A percentile compares a stretch with the other conserved stretches of the same genome.
Evolutionary conservation across 2,113 vertebrate species (phyloP).

Genomic region (Colius striatus): DNA sequence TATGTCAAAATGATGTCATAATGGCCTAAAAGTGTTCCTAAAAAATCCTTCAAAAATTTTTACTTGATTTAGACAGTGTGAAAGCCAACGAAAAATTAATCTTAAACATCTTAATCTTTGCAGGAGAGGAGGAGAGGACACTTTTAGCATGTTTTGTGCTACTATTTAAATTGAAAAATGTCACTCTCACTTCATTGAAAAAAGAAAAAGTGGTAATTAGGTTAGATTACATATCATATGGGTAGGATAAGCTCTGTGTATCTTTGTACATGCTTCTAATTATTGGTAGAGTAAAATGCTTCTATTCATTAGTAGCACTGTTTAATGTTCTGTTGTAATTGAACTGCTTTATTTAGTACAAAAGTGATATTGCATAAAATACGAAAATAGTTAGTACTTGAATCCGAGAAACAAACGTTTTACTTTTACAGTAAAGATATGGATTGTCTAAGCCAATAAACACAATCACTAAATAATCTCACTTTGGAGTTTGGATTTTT

Average conservation of each 20-base stretch:
- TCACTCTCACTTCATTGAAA: neutral
- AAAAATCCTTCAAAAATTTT: neutral
- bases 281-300: neutral
- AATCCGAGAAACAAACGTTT: neutral
- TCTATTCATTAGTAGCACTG: neutral
- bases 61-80: neutral
- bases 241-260: neutral
- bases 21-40: neutral
- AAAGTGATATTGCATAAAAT: neutral
- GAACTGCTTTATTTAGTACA: neutral
- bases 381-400: neutral
- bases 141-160: neutral
- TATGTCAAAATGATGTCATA: neutral
- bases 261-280: neutral
- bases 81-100: neutral
- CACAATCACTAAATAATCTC: neutral
- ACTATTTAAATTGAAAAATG: neutral
- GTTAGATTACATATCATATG: neutral
- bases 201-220: neutral
- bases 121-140: neutral
- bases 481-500: fast-evolving
- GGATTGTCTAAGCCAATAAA: neutral
- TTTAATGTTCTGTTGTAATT: neutral
- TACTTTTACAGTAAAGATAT: neutral
- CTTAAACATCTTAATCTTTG: neutral